Evolutionary conservation across 1,140 invertebrate species (phyloP), one percentile per base, ranked within the genome.

Genomic region (Drosophila virilis): DNA sequence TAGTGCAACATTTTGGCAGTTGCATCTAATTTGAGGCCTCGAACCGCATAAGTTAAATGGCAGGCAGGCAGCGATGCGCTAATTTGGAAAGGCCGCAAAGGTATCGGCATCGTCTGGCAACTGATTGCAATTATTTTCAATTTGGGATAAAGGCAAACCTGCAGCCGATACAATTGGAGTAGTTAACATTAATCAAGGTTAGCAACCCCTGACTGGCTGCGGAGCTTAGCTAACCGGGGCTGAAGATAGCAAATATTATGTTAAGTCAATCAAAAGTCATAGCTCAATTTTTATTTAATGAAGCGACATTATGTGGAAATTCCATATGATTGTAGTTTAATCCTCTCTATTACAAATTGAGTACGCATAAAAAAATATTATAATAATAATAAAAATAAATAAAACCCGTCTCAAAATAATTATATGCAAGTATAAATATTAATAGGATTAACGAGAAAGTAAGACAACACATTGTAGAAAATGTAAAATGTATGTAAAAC

Each of bases 121-220:
- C 77, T 77, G 78, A 81, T 81, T 81, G 74, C 78, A 77, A 77
- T 69, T 81, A 77, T 77, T 65, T 80, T 64, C 72, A 32, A 57
- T 72, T 58, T 58, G 32, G 28, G 5, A 32, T 17, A 9, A 38
- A 58, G 45, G 33, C n/a, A n/a, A 52, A 54, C 35, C 28, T 12
- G 4, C 13, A 22, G 9, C 13, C 7, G 10, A 12, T 8, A 12
- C 40, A 48, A 9, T 22, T 48, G 4, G 46, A 48, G 17, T 17
- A 13, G 35, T n/a, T 9, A 52, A 12, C 15, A 6, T 52, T 8
- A 46, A 46, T 46, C 9, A 10, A 6, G 45, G 15, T 7, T 46
- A 9, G 45, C 9, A 45, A 12, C 12, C 15, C 8, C 1, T 7
- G 9, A 45, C 12, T 8, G 22, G 13, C 13, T 45, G 2, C 10